Evolutionary conservation across 2,113 vertebrate genomes (phyloP).

Genomic region (Oxyura jamaicensis): DNA sequence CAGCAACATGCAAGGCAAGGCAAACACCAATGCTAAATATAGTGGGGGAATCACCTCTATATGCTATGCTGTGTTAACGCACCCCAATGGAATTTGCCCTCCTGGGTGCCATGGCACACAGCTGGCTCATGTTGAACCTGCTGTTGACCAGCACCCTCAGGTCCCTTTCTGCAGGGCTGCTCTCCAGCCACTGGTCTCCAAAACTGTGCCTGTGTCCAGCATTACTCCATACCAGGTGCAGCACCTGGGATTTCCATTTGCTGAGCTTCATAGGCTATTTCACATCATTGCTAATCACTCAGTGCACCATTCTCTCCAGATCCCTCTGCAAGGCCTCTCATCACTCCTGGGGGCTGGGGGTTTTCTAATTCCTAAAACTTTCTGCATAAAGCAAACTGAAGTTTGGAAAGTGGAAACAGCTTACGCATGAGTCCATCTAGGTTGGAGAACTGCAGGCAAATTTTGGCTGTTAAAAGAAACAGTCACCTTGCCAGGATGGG

Average conservation of each 20-base stretch:
- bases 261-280: not conserved
- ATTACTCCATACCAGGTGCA: not conserved
- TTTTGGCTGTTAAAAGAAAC: not conserved
- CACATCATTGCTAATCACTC: not conserved
- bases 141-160: not conserved
- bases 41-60: not conserved
- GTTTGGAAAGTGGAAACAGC: not conserved
- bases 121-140: not conserved
- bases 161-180: not conserved
- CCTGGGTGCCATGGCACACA: not conserved
- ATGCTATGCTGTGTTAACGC: not conserved
- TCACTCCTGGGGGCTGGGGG: not conserved
- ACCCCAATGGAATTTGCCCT: not conserved
- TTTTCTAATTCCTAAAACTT: not conserved
- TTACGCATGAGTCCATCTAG: not conserved
- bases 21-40: not conserved
- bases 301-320: not conserved
- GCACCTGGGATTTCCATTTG: not conserved
- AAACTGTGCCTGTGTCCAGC: not conserved
- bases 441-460: not conserved
- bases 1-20: not conserved
- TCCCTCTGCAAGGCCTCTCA: not conserved
- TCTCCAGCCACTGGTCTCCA: not conserved
- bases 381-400: not conserved
- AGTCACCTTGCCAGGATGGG: slow-evolving; percentile 12